A percentile compares a stretch with the other conserved stretches of the same genome.
Conservation (phyloP, 2,888 invertebrate genomes). For the Helleia helle region DNA sequence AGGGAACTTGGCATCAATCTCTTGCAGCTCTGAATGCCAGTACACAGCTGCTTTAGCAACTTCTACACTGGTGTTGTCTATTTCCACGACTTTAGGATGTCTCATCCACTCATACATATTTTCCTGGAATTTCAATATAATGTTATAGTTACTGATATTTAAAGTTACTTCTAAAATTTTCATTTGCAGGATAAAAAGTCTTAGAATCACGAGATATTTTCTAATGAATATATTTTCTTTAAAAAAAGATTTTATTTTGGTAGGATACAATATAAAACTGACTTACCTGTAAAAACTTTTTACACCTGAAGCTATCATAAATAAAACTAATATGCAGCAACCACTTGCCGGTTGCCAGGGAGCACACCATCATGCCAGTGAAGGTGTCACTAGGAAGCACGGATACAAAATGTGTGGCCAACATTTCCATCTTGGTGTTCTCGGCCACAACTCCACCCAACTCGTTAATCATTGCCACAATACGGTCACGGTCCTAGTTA, state of each 20-base stretch:
- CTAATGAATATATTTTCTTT: no score
- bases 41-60: constrained; percentile 59
- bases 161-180: no score
- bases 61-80: constrained; percentile 58
- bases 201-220: no score
- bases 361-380: constrained; percentile 66
- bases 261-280: no score
- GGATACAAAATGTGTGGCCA: constrained; percentile 60
- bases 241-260: no score
- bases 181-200: no score
- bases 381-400: constrained; percentile 56
- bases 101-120: constrained; percentile 64
- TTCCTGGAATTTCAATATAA: no score
- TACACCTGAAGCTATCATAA: constrained; percentile 62
- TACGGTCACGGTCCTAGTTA: constrained; percentile 50
- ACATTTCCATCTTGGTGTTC: constrained; percentile 67
- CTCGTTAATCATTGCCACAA: constrained; percentile 57
- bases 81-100: constrained; percentile 58
- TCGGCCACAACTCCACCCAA: constrained; percentile 63
- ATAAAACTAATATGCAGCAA: constrained; percentile 53
- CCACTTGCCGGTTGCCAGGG: constrained; percentile 64
- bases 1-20: constrained; percentile 42
- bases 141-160: no score
- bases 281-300: constrained; percentile 53
- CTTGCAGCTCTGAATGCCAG: constrained; percentile 53